Evolutionary conservation across 2,113 vertebrate species (phyloP).

Genomic region (Bubo blakistoni): DNA sequence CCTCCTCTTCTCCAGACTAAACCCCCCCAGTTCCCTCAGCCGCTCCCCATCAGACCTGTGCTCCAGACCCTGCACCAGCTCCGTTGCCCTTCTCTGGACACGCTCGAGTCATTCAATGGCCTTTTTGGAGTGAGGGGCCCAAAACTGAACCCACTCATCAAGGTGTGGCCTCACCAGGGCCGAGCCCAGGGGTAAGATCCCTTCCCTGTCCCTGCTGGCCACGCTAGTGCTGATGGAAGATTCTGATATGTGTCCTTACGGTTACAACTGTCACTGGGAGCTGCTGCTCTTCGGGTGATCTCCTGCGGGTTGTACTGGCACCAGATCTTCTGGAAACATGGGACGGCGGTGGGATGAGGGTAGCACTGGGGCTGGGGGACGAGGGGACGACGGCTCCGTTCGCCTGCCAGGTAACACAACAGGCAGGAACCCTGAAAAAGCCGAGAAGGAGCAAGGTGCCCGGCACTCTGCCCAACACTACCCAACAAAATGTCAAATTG

Average conservation of each 20-base stretch:
- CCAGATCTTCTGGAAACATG: not conserved
- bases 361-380: not conserved
- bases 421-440: not conserved
- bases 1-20: no score
- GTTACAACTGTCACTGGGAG: not conserved
- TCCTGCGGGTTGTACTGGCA: not conserved
- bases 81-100: no score
- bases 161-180: no score
- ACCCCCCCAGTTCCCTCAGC: no score
- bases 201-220: no score
- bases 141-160: no score
- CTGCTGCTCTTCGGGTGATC: not conserved
- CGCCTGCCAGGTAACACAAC: not conserved
- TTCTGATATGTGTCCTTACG: not conserved
- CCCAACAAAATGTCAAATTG: not conserved
- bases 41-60: no score
- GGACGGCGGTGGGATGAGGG: not conserved
- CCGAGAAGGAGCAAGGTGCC: not conserved
- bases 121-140: no score
- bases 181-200: no score
- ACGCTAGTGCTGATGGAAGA: no score
- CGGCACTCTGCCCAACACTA: not conserved
- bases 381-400: accelerated
- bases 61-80: no score
- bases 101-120: no score